Base-by-base conservation (phyloP, 2,888 invertebrate genomes). In the Poecilobothrus nobilitatus region DNA sequence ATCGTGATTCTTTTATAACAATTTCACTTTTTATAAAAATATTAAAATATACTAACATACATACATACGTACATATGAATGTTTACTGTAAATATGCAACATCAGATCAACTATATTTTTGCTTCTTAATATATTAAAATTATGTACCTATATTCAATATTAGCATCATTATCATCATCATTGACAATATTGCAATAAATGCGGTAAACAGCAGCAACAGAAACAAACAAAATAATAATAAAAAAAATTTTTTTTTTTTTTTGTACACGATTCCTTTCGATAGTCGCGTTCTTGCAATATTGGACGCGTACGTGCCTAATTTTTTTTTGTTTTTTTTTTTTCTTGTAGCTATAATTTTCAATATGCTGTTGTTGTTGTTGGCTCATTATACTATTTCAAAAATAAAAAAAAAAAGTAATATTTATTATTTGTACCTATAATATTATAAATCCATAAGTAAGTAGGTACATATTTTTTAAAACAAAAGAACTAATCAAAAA, bases 1-100 rank as follows among this genome's bases (percentile, higher is more conserved):
- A 18, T 53, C 53, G 53, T 53, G 53, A 53, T 53, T 53, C 53
- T 53, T 53, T 53, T 53, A 53, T 53, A 18, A 53, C 53, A 53
- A 53, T 53, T 53, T 53, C 53, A 8, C 53, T 53, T 53, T 53
- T 53, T 12, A n/a, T n/a, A n/a, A n/a, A n/a, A n/a, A n/a, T n/a
- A n/a, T n/a, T n/a, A n/a, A n/a, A n/a, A n/a, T n/a, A n/a, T n/a
- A n/a, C n/a, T n/a, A n/a, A n/a, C n/a, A n/a, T n/a, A n/a, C n/a
- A n/a, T n/a, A n/a, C n/a, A n/a, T n/a, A n/a, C n/a, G n/a, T n/a
- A n/a, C n/a, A n/a, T n/a, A n/a, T n/a, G n/a, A n/a, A n/a, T 15
- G 15, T 53, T 18, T 18, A 18, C 5, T 27, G 27, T 18, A 18
- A 53, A 18, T 53, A 37, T 10, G 37, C 53, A 53, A 53, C 15